Percentiles rank a stretch among this genome's conserved stretches.
Evolutionary conservation across 2,113 vertebrate genomes (phyloP).

Genomic region (Sorex araneus): DNA sequence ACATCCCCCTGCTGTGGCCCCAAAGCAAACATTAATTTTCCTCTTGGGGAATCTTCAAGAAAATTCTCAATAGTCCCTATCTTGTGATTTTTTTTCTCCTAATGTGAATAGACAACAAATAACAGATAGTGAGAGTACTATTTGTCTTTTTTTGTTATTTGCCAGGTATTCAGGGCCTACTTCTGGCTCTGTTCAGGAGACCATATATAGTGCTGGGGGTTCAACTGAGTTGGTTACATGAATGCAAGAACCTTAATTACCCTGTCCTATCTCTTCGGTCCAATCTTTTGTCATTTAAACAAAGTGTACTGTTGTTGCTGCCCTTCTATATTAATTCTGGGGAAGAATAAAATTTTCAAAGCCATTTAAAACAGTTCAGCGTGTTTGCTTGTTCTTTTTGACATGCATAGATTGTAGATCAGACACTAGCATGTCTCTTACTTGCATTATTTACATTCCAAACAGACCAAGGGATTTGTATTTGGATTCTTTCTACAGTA

Average conservation of each 20-base stretch:
- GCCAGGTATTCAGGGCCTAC: no score
- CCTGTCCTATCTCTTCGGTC: no score
- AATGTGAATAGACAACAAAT: background rate
- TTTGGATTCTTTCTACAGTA: background rate
- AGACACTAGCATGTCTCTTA: background rate
- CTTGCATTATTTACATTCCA: background rate
- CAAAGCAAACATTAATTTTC: no score
- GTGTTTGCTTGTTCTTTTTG: background rate
- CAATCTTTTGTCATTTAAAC: no score
- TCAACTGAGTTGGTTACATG: no score
- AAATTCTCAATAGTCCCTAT: background rate
- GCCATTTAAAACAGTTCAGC: background rate
- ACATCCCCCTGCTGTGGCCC: no score
- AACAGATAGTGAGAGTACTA: no score
- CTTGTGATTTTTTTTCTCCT: conserved; percentile 29
- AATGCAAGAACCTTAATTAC: no score
- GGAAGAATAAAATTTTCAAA: background rate
- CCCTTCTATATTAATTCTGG: background rate
- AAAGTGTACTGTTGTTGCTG: background rate
- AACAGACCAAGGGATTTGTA: background rate
- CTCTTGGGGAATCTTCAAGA: background rate
- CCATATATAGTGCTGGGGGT: no score
- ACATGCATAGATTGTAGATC: background rate
- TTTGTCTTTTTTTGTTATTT: no score
- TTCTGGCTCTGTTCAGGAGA: no score